Percentiles rank a stretch among this genome's conserved stretches.
These are phyloP conservation scores for Danio albolineatus DNA, from an alignment of 2,797 vertebrate species.

Conservation along the genomic window DNA sequence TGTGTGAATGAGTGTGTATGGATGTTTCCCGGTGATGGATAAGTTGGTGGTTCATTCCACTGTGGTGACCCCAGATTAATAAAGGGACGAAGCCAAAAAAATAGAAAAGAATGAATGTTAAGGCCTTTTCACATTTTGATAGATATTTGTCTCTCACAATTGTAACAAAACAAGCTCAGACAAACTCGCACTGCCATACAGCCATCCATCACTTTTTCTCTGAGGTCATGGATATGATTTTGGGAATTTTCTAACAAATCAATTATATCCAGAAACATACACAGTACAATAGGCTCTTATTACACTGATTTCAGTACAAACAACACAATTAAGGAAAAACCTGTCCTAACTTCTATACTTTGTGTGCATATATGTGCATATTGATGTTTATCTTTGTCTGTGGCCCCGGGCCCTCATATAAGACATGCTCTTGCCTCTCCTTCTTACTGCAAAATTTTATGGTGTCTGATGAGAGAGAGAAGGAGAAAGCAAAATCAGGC, in stretches of 20 bases:
- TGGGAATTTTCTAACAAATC: not conserved
- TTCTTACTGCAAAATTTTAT: constrained; percentile 44
- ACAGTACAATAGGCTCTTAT: not conserved
- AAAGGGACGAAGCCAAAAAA: too few relatives aligned
- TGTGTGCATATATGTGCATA: constrained; percentile 1
- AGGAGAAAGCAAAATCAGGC: constrained; percentile 1
- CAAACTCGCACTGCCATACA: not conserved
- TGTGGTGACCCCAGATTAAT: too few relatives aligned
- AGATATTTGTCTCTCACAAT: not conserved
- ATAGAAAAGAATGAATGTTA: too few relatives aligned
- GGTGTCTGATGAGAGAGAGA: constrained; percentile 25
- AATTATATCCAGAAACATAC: not conserved
- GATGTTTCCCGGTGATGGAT: too few relatives aligned
- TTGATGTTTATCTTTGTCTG: constrained; percentile 49
- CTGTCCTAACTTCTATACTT: constrained; percentile 12
- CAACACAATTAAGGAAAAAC: constrained; percentile 22
- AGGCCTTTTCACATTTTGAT: not conserved
- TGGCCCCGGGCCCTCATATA: constrained; percentile 44
- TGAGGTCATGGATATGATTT: not conserved
- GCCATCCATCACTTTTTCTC: not conserved
- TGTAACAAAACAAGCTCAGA: not conserved
- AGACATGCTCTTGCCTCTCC: constrained; percentile 47
- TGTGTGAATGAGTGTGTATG: too few relatives aligned
- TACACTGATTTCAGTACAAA: constrained; percentile 1
- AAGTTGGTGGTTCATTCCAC: too few relatives aligned